phyloP scores from a whole-genome alignment of 1,140 invertebrate species.

The Acromyrmex echinatior region DNA sequence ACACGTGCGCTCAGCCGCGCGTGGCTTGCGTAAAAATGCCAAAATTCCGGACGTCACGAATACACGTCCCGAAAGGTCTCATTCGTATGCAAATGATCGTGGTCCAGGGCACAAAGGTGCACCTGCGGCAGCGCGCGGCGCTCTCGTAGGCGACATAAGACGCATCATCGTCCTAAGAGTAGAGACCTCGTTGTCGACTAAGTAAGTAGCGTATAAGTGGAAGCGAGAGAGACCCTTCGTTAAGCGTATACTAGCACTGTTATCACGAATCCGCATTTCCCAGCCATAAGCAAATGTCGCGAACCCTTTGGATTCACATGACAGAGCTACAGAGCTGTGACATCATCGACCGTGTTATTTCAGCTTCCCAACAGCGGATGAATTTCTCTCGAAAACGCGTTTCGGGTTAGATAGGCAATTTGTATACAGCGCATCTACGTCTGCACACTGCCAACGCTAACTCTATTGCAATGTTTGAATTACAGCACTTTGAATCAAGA shows the following conservation, averaged over 20 bases:
- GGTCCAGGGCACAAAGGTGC: slow-evolving; percentile 31
- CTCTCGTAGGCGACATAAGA: slow-evolving; percentile 52
- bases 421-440: slow-evolving; percentile 45
- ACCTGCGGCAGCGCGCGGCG: slow-evolving; percentile 55
- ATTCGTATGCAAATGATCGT: slow-evolving; percentile 66
- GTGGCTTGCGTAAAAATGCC: slow-evolving; percentile 45
- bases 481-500: not conserved
- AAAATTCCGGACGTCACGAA: not conserved
- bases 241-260: slow-evolving; percentile 56
- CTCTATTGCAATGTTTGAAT: not conserved
- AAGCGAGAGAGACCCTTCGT: slow-evolving; percentile 50
- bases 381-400: slow-evolving; percentile 53
- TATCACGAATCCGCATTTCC: slow-evolving; percentile 62
- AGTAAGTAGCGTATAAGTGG: slow-evolving; percentile 27
- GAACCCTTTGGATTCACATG: slow-evolving; percentile 8
- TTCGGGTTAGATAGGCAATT: slow-evolving; percentile 57
- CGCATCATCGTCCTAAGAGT: slow-evolving; percentile 25
- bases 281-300: slow-evolving; percentile 63
- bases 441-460: not conserved
- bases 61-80: slow-evolving; percentile 10
- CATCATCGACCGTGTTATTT: slow-evolving; percentile 74
- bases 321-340: slow-evolving; percentile 44
- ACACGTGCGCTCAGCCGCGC: not conserved
- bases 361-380: slow-evolving; percentile 51
- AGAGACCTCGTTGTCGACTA: slow-evolving; percentile 14